Evolutionary conservation across 2,113 vertebrate genomes (phyloP).

Genomic region (Eleginops maclovinus): DNA sequence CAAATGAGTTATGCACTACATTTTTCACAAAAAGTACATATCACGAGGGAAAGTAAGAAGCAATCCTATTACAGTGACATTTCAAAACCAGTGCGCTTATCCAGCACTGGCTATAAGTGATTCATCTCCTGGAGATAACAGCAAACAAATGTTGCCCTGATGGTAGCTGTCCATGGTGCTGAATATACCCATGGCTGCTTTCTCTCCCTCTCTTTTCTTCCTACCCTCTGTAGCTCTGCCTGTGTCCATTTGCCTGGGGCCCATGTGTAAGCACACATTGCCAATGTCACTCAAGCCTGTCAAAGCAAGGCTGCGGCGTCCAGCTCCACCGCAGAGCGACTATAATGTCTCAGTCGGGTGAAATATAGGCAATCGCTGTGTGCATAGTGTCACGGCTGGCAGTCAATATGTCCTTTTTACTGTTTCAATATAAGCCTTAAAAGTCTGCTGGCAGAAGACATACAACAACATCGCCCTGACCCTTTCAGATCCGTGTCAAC

Average conservation of each 20-base stretch:
- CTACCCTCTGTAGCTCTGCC: not conserved
- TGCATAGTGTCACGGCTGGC: constrained; percentile 47
- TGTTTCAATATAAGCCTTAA: constrained; percentile 59
- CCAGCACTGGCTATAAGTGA: constrained; percentile 37
- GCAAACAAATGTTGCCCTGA: constrained; percentile 60
- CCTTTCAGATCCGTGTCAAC: constrained; percentile 60
- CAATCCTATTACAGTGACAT: constrained; percentile 37
- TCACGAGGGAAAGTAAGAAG: not conserved
- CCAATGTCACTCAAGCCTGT: constrained; percentile 65
- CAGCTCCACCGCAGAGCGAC: constrained; percentile 19
- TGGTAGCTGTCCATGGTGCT: constrained; percentile 67
- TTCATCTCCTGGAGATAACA: constrained; percentile 63
- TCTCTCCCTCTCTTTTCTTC: not conserved
- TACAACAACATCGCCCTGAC: constrained; percentile 63
- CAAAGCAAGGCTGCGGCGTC: constrained; percentile 39
- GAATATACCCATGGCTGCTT: constrained; percentile 47
- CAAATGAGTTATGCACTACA: not conserved
- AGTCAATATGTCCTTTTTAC: constrained; percentile 71
- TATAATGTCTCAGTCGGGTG: constrained; percentile 55
- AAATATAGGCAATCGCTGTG: constrained; percentile 67
- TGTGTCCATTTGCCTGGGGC: constrained; percentile 45
- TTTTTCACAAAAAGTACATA: constrained; percentile 10
- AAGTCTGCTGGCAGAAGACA: constrained; percentile 54
- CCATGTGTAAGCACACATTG: constrained; percentile 50
- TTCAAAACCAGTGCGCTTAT: constrained; percentile 38